Base-by-base conservation (phyloP, 2,888 invertebrate genomes). In the Elysia crispata region DNA sequence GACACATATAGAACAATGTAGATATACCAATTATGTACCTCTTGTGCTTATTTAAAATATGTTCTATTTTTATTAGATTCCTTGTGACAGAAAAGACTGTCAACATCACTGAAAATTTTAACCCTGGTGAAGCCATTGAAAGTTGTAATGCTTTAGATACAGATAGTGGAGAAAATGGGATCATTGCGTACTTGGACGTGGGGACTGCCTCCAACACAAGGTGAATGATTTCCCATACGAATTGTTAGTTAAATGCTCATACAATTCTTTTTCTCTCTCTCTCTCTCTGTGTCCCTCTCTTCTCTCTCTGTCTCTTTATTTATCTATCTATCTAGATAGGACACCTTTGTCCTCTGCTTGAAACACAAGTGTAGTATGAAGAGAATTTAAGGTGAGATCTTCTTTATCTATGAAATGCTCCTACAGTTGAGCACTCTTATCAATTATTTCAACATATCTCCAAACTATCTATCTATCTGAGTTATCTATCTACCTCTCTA, bases 121-220 rank as follows among this genome's bases (percentile, higher is more conserved):
- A 72, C 0, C 83, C 86, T 11, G 88, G 87, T 20, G 54, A 76
- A 0, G 60, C 82, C 0, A 82, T 90, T 30, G 80, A 80, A 0
- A 80, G 66, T 0, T 88, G 90, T 41, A 66, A 50, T 3, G 90
- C 90, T 15, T 83, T 77, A 13, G 90, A 90, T 76, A 79, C 82
- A 23, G 89, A 90, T 33, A 15, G 62, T n/a, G 5, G 23, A 13
- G 67, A 31, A 1, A 62, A 57, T 23, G 67, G 75, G 20, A n/a
- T 18, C 18, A 66, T 79, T 54, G 50, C 20, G 8, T 57, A 79
- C 18, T 41, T 57, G 23, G 33, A 66, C 23, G 66, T 20, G 13
- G 41, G 15, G 15, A 33, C 33, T 67, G 31, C 50, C 41, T 6
- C 69, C 18, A 69, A 23, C 15, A 57, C 69, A 64, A 67, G 33